A percentile compares a stretch with the other conserved stretches of the same genome.
These are phyloP conservation scores for Nixonia krombeini DNA, from an alignment of 1,140 invertebrate genomes.

Conservation along the genomic window DNA sequence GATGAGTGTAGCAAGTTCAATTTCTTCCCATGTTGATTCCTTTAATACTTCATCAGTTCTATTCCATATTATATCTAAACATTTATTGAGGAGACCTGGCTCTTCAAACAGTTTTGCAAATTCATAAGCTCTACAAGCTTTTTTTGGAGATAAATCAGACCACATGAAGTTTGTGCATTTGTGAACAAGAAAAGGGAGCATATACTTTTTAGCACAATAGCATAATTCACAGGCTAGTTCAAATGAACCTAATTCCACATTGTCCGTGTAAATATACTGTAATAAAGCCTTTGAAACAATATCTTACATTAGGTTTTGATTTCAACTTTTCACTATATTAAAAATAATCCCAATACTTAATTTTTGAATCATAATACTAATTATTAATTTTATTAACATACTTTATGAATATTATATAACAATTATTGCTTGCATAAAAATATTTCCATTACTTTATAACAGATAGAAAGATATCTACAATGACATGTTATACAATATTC, in stretches of 20 bases:
- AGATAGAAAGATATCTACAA: no score
- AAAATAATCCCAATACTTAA: no score
- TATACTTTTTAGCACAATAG: constrained; percentile 90
- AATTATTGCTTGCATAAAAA: no score
- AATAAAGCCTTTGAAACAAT: constrained; percentile 73
- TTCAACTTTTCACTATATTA: no score
- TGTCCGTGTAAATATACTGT: constrained; percentile 87
- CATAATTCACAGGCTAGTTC: constrained; percentile 88
- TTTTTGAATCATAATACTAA: no score
- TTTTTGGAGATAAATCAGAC: constrained; percentile 83
- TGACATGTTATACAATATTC: no score
- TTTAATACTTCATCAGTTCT: constrained; percentile 82
- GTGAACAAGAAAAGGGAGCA: constrained; percentile 85
- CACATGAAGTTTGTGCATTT: constrained; percentile 85
- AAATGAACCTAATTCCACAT: constrained; percentile 83
- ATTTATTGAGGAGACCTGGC: constrained; percentile 83
- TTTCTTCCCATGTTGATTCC: constrained; percentile 82
- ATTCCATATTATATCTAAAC: constrained; percentile 80
- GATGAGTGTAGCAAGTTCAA: constrained; percentile 80
- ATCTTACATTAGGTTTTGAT: no score
- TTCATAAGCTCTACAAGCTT: constrained; percentile 87
- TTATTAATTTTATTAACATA: no score
- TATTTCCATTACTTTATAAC: no score
- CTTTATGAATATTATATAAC: no score
- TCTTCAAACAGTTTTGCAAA: constrained; percentile 89